Percentiles rank a stretch among this genome's conserved stretches.
Conservation (phyloP, 2,113 vertebrate genomes). For the Callocephalon fimbriatum region DNA sequence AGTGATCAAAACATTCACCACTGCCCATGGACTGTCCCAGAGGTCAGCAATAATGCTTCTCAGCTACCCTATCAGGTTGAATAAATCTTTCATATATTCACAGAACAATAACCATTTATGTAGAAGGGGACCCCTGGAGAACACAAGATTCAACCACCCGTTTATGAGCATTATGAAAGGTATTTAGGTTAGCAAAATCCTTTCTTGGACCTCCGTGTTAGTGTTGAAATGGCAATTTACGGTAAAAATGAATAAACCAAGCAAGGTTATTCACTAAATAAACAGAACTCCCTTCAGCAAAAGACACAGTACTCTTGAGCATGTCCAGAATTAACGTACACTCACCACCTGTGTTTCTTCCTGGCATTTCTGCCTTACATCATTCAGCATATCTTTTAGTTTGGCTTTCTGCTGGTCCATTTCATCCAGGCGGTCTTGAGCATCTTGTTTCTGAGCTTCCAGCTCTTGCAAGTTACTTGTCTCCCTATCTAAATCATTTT, state of each 20-base stretch:
- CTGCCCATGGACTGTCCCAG: accelerated
- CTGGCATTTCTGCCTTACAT: slow-evolving; percentile 93
- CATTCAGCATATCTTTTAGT: slow-evolving; percentile 93
- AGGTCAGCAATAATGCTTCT: background rate
- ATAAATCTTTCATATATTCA: background rate
- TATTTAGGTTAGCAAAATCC: background rate
- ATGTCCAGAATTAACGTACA: background rate
- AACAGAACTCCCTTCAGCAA: background rate
- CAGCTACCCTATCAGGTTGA: background rate
- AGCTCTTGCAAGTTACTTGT: slow-evolving; percentile 90
- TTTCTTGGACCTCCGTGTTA: background rate
- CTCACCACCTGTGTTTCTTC: slow-evolving; percentile 96
- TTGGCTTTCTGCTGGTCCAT: slow-evolving; percentile 99
- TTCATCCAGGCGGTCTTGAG: slow-evolving; percentile 94
- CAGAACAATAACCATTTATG: background rate
- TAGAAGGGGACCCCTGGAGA: background rate
- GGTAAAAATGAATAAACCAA: background rate
- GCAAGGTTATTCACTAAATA: background rate
- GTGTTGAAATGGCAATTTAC: background rate
- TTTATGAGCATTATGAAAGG: background rate
- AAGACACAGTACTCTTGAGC: background rate
- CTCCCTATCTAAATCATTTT: slow-evolving; percentile 94
- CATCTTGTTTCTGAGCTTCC: slow-evolving; percentile 95
- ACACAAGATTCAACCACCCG: background rate
- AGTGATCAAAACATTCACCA: background rate